phyloP scores from a whole-genome alignment of 2,797 vertebrate genomes.

The Myotis vivesi region DNA sequence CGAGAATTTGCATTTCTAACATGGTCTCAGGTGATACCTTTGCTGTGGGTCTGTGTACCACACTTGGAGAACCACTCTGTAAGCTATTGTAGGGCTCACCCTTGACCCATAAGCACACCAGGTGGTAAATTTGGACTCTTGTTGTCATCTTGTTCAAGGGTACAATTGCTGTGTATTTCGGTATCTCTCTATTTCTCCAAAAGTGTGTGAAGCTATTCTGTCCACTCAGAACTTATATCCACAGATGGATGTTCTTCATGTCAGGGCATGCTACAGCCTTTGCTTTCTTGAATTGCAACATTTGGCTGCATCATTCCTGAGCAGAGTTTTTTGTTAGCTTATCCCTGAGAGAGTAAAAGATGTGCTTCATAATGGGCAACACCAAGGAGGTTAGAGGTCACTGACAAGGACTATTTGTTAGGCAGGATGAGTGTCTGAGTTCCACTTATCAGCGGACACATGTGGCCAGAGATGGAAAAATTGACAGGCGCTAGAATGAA shows the following conservation, averaged over 20 bases:
- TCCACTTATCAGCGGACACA: neutral
- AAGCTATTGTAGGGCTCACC: neutral
- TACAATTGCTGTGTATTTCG: neutral
- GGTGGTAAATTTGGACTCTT: neutral
- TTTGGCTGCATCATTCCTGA: neutral
- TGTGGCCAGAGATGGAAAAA: conserved; percentile 34
- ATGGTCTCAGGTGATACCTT: neutral
- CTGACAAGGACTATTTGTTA: conserved; percentile 51
- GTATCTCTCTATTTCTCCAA: neutral
- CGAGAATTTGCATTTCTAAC: neutral
- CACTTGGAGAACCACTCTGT: neutral
- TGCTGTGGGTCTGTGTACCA: neutral
- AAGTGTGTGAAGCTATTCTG: neutral
- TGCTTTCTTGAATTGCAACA: neutral
- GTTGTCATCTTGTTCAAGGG: neutral
- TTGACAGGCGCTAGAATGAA: neutral
- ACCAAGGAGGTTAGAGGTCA: conserved; percentile 61
- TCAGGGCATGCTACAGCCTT: neutral
- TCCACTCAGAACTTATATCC: neutral
- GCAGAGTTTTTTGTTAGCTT: neutral
- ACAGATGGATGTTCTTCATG: neutral
- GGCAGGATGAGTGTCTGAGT: conserved; percentile 35
- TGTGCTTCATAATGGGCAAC: conserved; percentile 52
- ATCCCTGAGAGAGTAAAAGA: conserved; percentile 31
- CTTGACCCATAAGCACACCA: neutral